Conservation (phyloP, 2,113 vertebrate genomes). For the Dromiciops gliroides region DNA sequence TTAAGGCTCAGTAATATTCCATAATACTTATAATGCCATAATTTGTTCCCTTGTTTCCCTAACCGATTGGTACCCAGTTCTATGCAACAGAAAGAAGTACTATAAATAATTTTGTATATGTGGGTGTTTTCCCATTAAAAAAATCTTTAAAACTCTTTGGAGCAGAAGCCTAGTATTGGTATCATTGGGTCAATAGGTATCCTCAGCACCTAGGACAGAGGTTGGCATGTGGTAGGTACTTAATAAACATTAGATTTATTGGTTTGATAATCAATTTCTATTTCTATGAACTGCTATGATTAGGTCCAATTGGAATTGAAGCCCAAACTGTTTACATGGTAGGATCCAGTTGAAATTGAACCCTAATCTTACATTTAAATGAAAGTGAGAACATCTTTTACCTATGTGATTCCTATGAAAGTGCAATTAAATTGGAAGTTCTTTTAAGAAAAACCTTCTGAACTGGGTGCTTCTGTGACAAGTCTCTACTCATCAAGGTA, state of each 20-base stretch:
- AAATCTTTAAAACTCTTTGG: neutral
- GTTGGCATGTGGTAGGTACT: neutral
- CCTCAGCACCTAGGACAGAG: neutral
- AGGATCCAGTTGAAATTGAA: constrained; percentile 20
- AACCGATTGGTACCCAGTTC: neutral
- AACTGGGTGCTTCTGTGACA: constrained; percentile 37
- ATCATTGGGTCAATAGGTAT: neutral
- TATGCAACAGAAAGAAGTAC: neutral
- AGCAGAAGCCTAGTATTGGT: neutral
- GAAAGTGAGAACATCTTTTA: neutral
- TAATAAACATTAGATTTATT: neutral
- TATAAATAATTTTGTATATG: neutral
- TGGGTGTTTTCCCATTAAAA: neutral
- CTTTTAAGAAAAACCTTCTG: constrained; percentile 56
- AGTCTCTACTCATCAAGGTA: constrained; percentile 23
- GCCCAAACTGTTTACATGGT: no score
- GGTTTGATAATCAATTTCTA: neutral
- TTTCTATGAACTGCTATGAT: neutral
- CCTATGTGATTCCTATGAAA: neutral
- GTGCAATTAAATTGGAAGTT: neutral
- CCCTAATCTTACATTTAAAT: constrained; percentile 23
- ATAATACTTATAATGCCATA: neutral
- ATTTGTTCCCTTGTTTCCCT: neutral
- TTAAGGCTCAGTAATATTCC: neutral
- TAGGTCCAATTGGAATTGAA: no score